phyloP scores from a whole-genome alignment of 2,113 vertebrate genomes.

The Barnardius zonarius region DNA sequence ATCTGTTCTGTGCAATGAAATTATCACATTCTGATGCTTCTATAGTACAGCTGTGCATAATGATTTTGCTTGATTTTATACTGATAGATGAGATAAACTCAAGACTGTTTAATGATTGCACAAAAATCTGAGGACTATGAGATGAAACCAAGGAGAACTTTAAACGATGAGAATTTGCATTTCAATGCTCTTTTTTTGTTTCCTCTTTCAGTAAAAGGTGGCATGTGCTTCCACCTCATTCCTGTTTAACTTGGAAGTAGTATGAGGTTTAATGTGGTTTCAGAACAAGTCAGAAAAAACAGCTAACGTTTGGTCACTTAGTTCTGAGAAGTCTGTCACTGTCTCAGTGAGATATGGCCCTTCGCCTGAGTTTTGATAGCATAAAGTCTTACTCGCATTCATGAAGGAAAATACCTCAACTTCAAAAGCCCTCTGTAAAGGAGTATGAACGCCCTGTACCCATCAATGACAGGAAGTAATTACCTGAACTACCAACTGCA shows the following conservation, averaged over 20 bases:
- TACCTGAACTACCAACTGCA: not conserved
- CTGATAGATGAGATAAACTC: constrained; percentile 23
- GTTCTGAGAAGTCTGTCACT: not conserved
- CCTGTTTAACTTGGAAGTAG: not conserved
- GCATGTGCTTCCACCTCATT: not conserved
- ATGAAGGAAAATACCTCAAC: not conserved
- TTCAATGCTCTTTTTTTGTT: not conserved
- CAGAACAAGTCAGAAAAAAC: not conserved
- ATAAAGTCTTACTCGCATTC: not conserved
- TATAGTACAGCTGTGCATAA: not conserved
- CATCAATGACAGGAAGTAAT: not conserved
- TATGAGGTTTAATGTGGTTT: not conserved
- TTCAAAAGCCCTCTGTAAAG: not conserved
- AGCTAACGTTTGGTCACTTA: not conserved
- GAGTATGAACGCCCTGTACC: not conserved
- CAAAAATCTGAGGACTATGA: not conserved
- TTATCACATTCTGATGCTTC: not conserved
- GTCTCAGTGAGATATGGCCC: not conserved
- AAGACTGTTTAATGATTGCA: not conserved
- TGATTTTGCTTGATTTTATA: constrained; percentile 1
- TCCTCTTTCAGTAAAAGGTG: not conserved
- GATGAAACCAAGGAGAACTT: not conserved
- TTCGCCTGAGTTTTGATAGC: not conserved
- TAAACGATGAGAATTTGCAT: not conserved
- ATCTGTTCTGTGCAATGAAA: constrained; percentile 8